These are phyloP conservation scores for Crossoptilon crossoptilon DNA, from an alignment of 2,797 vertebrate genomes.

Conservation along the genomic window DNA sequence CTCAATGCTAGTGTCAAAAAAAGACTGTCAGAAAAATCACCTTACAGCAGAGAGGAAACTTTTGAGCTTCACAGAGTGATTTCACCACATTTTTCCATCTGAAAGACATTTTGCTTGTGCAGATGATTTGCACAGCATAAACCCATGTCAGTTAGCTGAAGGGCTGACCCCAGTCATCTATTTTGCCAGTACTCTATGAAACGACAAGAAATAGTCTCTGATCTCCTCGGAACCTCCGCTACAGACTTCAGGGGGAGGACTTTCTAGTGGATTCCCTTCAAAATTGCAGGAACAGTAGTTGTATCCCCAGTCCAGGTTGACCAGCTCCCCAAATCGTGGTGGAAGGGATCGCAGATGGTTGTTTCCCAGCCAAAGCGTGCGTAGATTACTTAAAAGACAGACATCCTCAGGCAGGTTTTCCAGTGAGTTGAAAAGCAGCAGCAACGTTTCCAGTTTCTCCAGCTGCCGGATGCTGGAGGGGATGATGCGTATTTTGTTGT, in stretches of 20 bases:
- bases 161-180: not conserved
- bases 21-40: not conserved
- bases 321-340: conserved; percentile 50
- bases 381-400: conserved; percentile 60
- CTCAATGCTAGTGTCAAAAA: not conserved
- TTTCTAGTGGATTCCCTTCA: conserved; percentile 70
- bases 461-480: conserved; percentile 46
- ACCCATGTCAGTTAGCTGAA: not conserved
- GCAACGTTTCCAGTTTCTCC: conserved; percentile 52
- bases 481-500: conserved; percentile 62
- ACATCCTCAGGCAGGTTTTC: conserved; percentile 33
- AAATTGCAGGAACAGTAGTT: conserved; percentile 64
- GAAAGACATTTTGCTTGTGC: not conserved
- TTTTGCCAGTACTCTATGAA: not conserved
- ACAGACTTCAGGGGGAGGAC: conserved; percentile 66
- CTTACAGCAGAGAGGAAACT: not conserved
- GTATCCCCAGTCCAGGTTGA: conserved; percentile 63
- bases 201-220: conserved; percentile 63
- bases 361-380: conserved; percentile 63
- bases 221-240: conserved; percentile 57
- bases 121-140: not conserved
- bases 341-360: conserved; percentile 54
- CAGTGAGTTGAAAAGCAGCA: conserved; percentile 63
- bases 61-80: not conserved
- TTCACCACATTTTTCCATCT: not conserved